phyloP scores from a whole-genome alignment of 1,140 invertebrate species.

The Ostrea edulis region DNA sequence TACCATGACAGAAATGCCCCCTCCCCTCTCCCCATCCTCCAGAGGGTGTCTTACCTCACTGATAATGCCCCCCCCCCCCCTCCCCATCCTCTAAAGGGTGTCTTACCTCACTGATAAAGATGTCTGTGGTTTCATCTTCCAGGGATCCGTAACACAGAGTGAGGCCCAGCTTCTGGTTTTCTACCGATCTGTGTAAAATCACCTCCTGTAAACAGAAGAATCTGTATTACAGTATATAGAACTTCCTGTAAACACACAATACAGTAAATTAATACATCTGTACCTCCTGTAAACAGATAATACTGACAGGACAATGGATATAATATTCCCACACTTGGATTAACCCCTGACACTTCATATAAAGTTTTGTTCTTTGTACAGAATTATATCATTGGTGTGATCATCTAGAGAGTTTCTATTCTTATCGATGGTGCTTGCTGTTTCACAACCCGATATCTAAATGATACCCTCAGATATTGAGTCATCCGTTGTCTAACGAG shows the following conservation, averaged over 20 bases:
- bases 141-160: slow-evolving; percentile 86
- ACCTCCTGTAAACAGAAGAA: slow-evolving; percentile 84
- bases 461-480: no score
- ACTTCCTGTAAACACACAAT: no score
- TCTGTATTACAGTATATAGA: no score
- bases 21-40: neutral
- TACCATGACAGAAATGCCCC: neutral
- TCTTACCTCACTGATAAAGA: slow-evolving; percentile 85
- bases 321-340: no score
- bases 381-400: no score
- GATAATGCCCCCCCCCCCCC: slow-evolving; percentile 80
- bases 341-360: neutral
- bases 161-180: slow-evolving; percentile 84
- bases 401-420: no score
- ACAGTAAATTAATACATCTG: no score
- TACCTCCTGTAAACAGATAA: neutral
- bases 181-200: slow-evolving; percentile 82
- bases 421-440: no score
- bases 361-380: no score
- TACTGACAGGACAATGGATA: neutral
- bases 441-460: no score
- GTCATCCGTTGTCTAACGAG: no score
- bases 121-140: slow-evolving; percentile 83
- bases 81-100: neutral
- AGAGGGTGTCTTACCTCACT: slow-evolving; percentile 80